Evolutionary conservation across 2,797 vertebrate species (phyloP), one percentile per base, ranked within the genome.

Genomic region (Picus viridis): DNA sequence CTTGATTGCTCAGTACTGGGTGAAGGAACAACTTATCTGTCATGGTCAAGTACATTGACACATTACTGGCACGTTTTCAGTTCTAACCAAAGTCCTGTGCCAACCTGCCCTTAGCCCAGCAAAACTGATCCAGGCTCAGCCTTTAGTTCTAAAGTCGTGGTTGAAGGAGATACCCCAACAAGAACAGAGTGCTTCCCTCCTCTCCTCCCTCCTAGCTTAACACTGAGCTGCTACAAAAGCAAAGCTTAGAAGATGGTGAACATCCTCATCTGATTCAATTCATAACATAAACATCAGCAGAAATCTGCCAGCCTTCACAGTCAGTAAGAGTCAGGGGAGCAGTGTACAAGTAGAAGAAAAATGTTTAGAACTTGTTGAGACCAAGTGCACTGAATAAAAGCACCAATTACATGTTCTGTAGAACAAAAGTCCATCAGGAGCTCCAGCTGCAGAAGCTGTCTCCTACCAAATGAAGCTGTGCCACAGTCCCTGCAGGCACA

Each of bases 51-150:
- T 62, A n/a, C 69, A 23, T 17, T 65, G 51, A 65, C 17, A 11
- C 68, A 36, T 68, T 72, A 62, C 26, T 86, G 88, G 43, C 83
- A 93, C 1, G 6, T 34, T 86, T 56, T 72, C 10, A 2, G 12
- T 32, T 83, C 41, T 78, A 89, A 68, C 53, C 92, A 92, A 94
- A 96, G 94, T 95, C 93, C 92, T 92, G 56, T 92, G 56, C 90
- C 86, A 94, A 67, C 20, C 39, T 70, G 83, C 81, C 61, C 53
- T 83, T 69, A 83, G 74, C 62, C 9, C 56, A 89, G 36, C 10
- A 67, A 39, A 83, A n/a, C 9, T 8, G 6, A 26, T 19, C 34
- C 9, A 22, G 45, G 30, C 10, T 76, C 41, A 92, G 54, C 58
- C 54, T 61, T 64, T 49, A n/a, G 36, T 85, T 85, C 84, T 90